Conservation (phyloP, 2,797 vertebrate species). For the Rhabdomys pumilio region DNA sequence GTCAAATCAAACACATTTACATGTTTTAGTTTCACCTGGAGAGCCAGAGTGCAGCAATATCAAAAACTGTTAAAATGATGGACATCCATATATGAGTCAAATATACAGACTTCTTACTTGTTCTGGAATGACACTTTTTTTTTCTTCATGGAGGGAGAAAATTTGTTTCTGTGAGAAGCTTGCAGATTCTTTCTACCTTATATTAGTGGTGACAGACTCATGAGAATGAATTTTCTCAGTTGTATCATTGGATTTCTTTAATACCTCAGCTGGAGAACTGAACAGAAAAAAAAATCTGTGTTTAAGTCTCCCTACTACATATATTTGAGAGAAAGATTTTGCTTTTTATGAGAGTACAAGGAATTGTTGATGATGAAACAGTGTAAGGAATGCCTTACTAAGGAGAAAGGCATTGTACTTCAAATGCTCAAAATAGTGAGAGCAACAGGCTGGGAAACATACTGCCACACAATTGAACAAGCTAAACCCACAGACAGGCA, state of each 20-base stretch:
- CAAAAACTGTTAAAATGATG: background rate
- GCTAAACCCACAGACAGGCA: constrained; percentile 74
- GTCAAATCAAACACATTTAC: constrained; percentile 74
- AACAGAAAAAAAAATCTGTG: background rate
- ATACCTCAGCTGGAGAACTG: background rate
- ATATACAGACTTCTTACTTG: background rate
- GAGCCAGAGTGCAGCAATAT: constrained; percentile 8
- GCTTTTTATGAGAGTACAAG: constrained; percentile 56
- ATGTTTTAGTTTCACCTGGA: constrained; percentile 59
- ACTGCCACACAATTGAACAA: constrained; percentile 68
- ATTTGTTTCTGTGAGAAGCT: background rate
- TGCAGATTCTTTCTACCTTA: background rate
- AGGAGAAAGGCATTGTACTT: constrained; percentile 82
- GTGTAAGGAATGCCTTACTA: constrained; percentile 76
- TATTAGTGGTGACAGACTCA: constrained; percentile 11
- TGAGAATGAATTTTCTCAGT: background rate
- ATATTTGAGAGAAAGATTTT: constrained; percentile 52
- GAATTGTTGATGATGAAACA: constrained; percentile 79
- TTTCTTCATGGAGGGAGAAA: background rate
- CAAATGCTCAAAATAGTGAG: constrained; percentile 77
- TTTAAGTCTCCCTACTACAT: constrained; percentile 41
- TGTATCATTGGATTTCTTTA: background rate
- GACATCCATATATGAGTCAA: constrained; percentile 24
- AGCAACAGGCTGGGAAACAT: constrained; percentile 72
- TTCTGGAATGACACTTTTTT: background rate